phyloP scores from a whole-genome alignment of 2,888 invertebrate genomes.

The Megaustenia siamemsis region DNA sequence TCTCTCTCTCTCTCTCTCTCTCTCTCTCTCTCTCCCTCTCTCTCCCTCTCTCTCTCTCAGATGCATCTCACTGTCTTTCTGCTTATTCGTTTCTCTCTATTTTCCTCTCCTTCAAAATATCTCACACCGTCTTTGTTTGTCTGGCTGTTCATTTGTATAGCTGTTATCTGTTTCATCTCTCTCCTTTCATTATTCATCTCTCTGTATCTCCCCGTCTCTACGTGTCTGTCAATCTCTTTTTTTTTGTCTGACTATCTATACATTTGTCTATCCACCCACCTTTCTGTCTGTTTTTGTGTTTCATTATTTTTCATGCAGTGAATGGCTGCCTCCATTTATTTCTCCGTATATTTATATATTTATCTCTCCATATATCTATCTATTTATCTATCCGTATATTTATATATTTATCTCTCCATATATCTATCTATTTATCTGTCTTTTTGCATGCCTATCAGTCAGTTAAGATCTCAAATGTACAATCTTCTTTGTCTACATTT shows the following conservation, averaged over 20 bases:
- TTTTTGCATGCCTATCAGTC: too few relatives aligned
- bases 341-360: too few relatives aligned
- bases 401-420: too few relatives aligned
- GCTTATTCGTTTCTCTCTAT: background rate
- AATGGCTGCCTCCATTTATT: background rate
- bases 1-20: constrained; percentile 34
- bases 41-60: background rate
- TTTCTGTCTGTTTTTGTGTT: too few relatives aligned
- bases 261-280: too few relatives aligned
- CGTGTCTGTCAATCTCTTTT: too few relatives aligned
- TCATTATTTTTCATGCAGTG: too few relatives aligned
- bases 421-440: background rate
- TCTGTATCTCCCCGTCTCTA: background rate
- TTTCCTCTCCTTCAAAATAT: background rate
- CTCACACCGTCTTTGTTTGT: background rate
- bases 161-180: background rate
- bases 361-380: too few relatives aligned
- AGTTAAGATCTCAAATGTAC: too few relatives aligned
- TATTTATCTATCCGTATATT: too few relatives aligned
- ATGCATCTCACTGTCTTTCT: background rate
- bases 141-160: background rate
- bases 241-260: too few relatives aligned
- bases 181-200: background rate
- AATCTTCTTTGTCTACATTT: too few relatives aligned
- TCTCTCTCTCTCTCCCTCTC: constrained; percentile 34